Evolutionary conservation across 2,888 invertebrate species (phyloP), one percentile per base, ranked within the genome.

Genomic region (Drosophila engyochracea): DNA sequence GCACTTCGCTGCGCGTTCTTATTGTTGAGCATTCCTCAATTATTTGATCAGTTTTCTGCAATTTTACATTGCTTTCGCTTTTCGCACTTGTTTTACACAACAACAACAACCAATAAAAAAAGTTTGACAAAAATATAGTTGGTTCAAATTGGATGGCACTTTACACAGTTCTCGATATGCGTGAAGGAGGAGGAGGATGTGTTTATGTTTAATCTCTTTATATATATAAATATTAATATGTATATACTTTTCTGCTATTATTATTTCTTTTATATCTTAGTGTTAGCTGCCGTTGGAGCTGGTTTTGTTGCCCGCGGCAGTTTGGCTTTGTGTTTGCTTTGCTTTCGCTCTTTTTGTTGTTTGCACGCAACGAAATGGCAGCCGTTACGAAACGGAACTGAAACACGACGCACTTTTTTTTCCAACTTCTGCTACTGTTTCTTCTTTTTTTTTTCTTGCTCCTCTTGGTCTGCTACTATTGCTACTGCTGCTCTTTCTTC

Each of bases 321-420:
- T 77, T 83, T 74, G 68, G 66, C 82, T 77, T 79, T 70, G 73
- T 73, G 78, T 81, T 81, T 79, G 81, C 67, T 76, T 81, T 74
- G 71, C 53, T 75, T 79, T 74, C 63, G 74, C 68, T 76, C 63
- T 72, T 71, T 75, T 75, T 73, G 75, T 81, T 83, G 54, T 73
- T 77, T 44, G 70, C 79, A 80, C 37, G 55, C 55, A 69, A 58
- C 75, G 70, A 61, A 76, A 47, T 59, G 72, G 65, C 66, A 70
- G 39, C 33, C 59, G 79, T 73, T 79, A 75, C 74, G 83, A 76
- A 75, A 72, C 64, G 87, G 84, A 79, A 85, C 70, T 72, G 85
- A 74, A 89, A 85, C 90, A 80, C 72, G 61, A 75, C 78, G 74
- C 81, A 76, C 70, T 64, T 53, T 60, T 57, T 49, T 19, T 19